Evolutionary conservation across 2,797 vertebrate genomes (phyloP), one percentile per base, ranked within the genome.

Genomic region (Mycteria americana): DNA sequence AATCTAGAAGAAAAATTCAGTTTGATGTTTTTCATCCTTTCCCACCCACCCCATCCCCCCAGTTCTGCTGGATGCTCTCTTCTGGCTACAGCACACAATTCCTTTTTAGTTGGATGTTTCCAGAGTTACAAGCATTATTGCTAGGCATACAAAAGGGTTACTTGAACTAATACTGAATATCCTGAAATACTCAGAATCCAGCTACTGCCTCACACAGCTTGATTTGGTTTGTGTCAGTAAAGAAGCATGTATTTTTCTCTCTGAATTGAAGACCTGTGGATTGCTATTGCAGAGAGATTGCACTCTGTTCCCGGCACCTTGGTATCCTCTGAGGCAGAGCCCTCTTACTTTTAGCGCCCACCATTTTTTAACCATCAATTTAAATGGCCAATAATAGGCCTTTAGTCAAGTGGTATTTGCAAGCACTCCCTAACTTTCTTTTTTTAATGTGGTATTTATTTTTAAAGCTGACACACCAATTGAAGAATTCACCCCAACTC

Each of bases 401-500:
- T 90, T 74, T 91, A 95, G 63, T 69, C 89, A 91, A 95, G 79
- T 75, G 79, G 63, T 95, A 86, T 93, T 93, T 94, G 65, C 57
- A 94, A 96, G 74, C 73, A 90, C 65, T 94, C 73, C 74, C 7
- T 96, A 97, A 96, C 95, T 96, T 91, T 85, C 43, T 95, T 92
- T 93, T 85, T 88, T 63, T 96, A 72, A 95, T 56, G 31, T 89
- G 86, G 64, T 70, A 21, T 92, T 89, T 98, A 80, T 96, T 97
- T 95, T 88, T 96, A 90, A 97, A 99, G 99, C 99, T 91, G 99
- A 99, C 86, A 99, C 99, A 21, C 99, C 99, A 97, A 99, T 99
- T 77, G 99, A 99, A 98, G 99, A 99, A 98, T 99, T 99, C 92
- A 99, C 99, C 15, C 99, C 99, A 85, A 99, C 99, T 30, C 99